Evolutionary conservation across 2,888 invertebrate genomes (phyloP).

Genomic region (Artemia sinica): DNA sequence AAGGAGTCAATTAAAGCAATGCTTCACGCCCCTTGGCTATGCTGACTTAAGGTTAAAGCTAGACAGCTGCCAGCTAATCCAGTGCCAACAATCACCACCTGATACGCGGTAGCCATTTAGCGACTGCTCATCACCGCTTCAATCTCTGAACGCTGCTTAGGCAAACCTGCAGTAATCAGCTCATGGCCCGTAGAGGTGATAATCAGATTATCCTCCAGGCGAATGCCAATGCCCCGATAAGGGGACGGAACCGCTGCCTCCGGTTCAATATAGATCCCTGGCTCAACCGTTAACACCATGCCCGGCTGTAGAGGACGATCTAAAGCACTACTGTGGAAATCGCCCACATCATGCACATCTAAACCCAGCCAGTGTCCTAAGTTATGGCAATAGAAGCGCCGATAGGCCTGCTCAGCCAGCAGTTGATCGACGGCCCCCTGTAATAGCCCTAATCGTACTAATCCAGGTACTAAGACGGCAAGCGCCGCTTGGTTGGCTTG

Average conservation of each 20-base stretch:
- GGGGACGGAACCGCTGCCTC: neutral
- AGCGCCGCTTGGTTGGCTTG: slow-evolving; percentile 32
- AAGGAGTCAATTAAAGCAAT: neutral
- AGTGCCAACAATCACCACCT: too few species aligned
- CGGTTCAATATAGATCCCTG: slow-evolving; percentile 28
- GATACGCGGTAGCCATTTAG: too few species aligned
- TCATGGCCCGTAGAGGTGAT: too few species aligned
- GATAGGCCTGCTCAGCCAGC: neutral
- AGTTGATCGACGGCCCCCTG: neutral
- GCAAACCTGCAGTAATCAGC: too few species aligned
- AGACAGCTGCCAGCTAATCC: too few species aligned
- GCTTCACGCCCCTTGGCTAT: too few species aligned
- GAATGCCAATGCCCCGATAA: neutral
- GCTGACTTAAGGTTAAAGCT: too few species aligned
- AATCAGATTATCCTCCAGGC: too few species aligned
- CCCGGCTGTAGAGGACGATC: slow-evolving; percentile 29
- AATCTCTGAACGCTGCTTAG: too few species aligned
- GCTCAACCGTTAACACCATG: slow-evolving; percentile 34
- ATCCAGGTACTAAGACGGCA: slow-evolving; percentile 28
- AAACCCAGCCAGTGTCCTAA: slow-evolving; percentile 33
- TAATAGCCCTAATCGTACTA: slow-evolving; percentile 23
- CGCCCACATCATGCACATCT: slow-evolving; percentile 36
- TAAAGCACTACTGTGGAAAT: slow-evolving; percentile 29
- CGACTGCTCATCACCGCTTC: too few species aligned
- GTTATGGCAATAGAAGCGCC: slow-evolving; percentile 25